phyloP scores from a whole-genome alignment of 2,797 vertebrate species.

The Buceros bicornis region DNA sequence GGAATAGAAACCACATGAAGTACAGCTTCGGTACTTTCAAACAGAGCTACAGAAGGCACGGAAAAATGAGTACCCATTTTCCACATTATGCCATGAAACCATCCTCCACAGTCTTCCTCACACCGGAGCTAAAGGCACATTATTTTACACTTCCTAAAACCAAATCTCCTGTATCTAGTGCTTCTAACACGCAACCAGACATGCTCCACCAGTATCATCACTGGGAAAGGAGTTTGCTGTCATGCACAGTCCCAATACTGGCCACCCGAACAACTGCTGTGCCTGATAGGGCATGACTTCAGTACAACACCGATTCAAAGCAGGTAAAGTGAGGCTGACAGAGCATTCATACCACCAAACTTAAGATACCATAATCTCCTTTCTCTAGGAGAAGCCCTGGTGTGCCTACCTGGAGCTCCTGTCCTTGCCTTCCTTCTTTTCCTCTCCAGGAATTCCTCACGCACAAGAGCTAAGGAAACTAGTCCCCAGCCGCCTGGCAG shows the following conservation, averaged over 20 bases:
- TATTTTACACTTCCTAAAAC: not conserved
- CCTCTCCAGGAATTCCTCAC: not conserved
- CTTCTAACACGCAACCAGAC: not conserved
- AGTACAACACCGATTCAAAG: not conserved
- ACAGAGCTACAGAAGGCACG: not conserved
- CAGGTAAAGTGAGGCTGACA: not conserved
- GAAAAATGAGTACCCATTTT: not conserved
- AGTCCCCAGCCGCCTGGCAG: not conserved
- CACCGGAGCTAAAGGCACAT: not conserved
- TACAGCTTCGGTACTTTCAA: not conserved
- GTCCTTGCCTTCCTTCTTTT: not conserved
- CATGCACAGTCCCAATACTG: accelerated
- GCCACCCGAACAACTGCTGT: not conserved
- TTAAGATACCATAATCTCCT: not conserved
- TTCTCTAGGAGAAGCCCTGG: not conserved
- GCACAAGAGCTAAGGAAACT: not conserved
- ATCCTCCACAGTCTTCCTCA: not conserved
- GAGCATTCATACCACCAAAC: not conserved
- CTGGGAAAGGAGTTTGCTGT: not conserved
- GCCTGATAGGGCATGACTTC: not conserved
- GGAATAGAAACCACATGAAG: not conserved
- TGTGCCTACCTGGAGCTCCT: not conserved
- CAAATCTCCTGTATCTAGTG: not conserved
- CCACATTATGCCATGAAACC: not conserved
- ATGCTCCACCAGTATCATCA: not conserved